Percentiles rank a stretch among this genome's conserved stretches.
phyloP scores from a whole-genome alignment of 2,797 vertebrate genomes.

The Sebastes elongatus region DNA sequence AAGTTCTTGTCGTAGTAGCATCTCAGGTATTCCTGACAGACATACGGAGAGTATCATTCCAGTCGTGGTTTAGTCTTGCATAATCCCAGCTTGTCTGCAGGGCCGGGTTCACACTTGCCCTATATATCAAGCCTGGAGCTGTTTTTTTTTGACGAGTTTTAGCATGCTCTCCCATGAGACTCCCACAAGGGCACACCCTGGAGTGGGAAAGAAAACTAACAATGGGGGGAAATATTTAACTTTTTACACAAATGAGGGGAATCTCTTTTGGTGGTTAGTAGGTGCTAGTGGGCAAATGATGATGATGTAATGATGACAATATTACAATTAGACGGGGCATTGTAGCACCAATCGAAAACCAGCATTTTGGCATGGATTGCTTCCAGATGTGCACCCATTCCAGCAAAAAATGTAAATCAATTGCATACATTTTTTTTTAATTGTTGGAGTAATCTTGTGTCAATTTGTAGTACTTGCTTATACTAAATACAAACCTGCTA shows the following conservation, averaged over 20 bases:
- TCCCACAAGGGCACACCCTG: neutral
- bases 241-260: neutral
- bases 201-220: neutral
- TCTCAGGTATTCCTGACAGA: slow-evolving; percentile 27
- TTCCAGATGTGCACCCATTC: neutral
- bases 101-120: neutral
- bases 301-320: neutral
- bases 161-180: neutral
- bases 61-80: slow-evolving; percentile 35
- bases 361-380: neutral
- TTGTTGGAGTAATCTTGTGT: neutral
- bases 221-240: neutral
- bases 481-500: neutral
- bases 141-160: neutral
- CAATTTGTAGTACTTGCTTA: neutral
- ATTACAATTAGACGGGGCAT: neutral
- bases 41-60: slow-evolving; percentile 47
- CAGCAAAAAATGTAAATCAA: neutral
- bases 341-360: neutral
- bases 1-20: slow-evolving; percentile 15
- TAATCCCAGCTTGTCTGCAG: slow-evolving; percentile 11
- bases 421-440: neutral
- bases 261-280: neutral
- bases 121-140: neutral
- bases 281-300: neutral